These are phyloP conservation scores for Empis livida DNA, from an alignment of 2,888 invertebrate species.

Conservation along the genomic window DNA sequence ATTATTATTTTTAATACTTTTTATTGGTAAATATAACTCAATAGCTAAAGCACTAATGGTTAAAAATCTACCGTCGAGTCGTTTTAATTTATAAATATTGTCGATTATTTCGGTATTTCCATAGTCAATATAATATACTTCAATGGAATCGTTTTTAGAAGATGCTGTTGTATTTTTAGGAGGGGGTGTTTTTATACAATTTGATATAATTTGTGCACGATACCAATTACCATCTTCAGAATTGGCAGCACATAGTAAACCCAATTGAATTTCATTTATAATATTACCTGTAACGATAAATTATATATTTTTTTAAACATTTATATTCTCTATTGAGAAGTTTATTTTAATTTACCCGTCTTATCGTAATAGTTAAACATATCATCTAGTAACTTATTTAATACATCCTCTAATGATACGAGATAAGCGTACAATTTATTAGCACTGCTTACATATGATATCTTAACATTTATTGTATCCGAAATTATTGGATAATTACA, in stretches of 20 bases:
- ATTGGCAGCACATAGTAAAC: constrained; percentile 47
- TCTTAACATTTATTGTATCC: constrained; percentile 44
- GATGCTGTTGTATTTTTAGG: constrained; percentile 12
- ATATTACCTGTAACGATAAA: constrained; percentile 20
- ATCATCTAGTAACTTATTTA: constrained; percentile 43
- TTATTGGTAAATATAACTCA: constrained; percentile 30
- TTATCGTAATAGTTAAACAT: constrained; percentile 44
- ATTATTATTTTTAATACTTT: constrained; percentile 13
- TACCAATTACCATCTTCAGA: constrained; percentile 58
- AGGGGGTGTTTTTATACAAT: not conserved
- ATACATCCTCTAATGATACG: constrained; percentile 33
- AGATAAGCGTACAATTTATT: constrained; percentile 54
- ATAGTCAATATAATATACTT: constrained; percentile 49
- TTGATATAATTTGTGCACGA: constrained; percentile 41
- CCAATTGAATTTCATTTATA: constrained; percentile 37
- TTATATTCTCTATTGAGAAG: too few species aligned
- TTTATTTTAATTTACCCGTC: constrained; percentile 20
- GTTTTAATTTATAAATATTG: constrained; percentile 32
- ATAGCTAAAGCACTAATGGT: constrained; percentile 26
- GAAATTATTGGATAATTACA: constrained; percentile 49
- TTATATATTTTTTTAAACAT: not conserved
- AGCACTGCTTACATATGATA: constrained; percentile 45
- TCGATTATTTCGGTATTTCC: constrained; percentile 51
- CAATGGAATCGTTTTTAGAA: constrained; percentile 38
- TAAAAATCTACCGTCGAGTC: constrained; percentile 37